Conservation (phyloP, 2,888 invertebrate species). For the Drosophila hamatofila region DNA sequence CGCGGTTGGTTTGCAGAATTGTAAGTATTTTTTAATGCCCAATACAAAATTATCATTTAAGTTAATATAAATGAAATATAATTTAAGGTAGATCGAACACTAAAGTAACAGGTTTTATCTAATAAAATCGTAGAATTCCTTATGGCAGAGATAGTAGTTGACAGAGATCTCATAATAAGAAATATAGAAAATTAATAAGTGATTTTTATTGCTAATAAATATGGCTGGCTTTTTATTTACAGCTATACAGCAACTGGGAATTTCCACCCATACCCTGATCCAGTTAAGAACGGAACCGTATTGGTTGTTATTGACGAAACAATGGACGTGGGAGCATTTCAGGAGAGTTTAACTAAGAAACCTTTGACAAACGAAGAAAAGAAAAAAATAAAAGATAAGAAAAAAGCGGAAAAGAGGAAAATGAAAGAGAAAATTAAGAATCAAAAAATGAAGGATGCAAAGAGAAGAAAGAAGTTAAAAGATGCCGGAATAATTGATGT, state of each 20-base stretch:
- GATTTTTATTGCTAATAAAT: no score
- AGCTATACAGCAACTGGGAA: constrained; percentile 78
- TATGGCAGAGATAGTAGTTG: no score
- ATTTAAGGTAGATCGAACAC: no score
- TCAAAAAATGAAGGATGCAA: constrained; percentile 71
- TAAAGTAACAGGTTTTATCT: no score
- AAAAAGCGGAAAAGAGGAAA: constrained; percentile 62
- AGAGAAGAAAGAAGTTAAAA: constrained; percentile 72
- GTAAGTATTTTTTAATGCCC: constrained; percentile 82
- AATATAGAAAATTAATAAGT: no score
- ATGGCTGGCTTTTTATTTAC: background rate
- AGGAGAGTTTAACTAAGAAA: constrained; percentile 66
- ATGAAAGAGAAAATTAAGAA: constrained; percentile 68
- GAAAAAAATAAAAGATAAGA: constrained; percentile 72
- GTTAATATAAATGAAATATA: background rate
- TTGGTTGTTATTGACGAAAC: constrained; percentile 85
- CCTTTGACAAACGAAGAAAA: constrained; percentile 80
- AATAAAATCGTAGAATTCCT: no score
- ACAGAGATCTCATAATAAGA: no score
- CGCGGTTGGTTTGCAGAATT: constrained; percentile 90
- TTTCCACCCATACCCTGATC: constrained; percentile 86
- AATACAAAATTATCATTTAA: background rate
- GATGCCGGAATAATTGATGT: constrained; percentile 76
- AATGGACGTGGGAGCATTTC: constrained; percentile 84
- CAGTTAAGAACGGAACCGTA: constrained; percentile 86